Evolutionary conservation across 2,797 vertebrate species (phyloP), one percentile per base, ranked within the genome.

Genomic region (Varecia variegata): DNA sequence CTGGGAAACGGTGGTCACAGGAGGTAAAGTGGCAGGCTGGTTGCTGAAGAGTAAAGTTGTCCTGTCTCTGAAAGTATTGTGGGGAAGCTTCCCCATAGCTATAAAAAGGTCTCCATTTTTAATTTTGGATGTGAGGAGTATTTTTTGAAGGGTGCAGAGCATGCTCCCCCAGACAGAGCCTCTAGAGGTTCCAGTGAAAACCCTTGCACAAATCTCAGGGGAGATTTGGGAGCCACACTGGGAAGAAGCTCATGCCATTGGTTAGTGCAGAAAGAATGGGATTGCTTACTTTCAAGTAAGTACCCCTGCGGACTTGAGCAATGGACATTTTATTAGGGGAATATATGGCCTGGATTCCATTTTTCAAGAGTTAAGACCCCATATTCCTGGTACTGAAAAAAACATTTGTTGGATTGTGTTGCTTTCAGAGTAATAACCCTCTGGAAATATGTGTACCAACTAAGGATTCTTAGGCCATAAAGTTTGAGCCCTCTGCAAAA

Each of bases 331-430:
- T 79, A 73, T 73, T 84, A 85, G 14, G 45, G 23, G 17, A 71
- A 18, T 84, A 10, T 45, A 58, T 73, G 56, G 20, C 56, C 32
- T 68, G 17, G 17, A 65, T 73, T 73, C 25, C 18, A 23, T 50
- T 88, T 40, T 79, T 73, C 38, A 67, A 47, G 52, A 38, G 30
- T 94, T 94, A 73, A 84, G 30, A 65, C 7, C 18, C 50, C 40
- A 32, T 80, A 32, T 43, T 43, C 43, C 84, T 15, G 40, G 7
- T 73, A 62, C 7, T 32, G 0, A 35, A 80, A 54, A 50, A 74
- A 74, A 58, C 38, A 20, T 79, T 82, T 92, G 45, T 27, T 84
- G 52, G 88, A 74, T 74, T 84, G 38, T 10, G 35, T 68, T 47
- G n/a, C 45, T 90, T 79, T 90, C 18, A 47, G 54, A 73, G 58